phyloP scores from a whole-genome alignment of 2,797 vertebrate genomes.

The Jordanella pulchra region DNA sequence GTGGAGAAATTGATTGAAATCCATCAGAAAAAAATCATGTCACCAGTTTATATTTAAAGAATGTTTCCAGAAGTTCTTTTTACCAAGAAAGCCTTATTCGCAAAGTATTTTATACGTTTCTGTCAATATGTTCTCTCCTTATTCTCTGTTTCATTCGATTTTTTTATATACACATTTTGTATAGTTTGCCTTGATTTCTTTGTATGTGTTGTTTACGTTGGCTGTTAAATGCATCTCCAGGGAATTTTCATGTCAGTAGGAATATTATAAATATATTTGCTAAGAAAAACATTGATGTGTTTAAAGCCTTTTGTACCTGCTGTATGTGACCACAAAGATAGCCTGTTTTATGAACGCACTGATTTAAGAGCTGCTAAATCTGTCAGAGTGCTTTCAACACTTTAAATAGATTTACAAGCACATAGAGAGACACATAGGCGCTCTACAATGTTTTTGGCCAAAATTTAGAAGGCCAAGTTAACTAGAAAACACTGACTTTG shows the following conservation, averaged over 20 bases:
- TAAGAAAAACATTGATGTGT: neutral
- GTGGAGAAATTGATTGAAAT: no score
- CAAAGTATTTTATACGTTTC: no score
- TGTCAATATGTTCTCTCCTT: no score
- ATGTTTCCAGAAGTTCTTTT: no score
- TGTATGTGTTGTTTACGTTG: neutral
- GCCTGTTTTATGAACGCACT: slow-evolving; percentile 33
- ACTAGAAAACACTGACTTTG: neutral
- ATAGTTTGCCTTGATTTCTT: neutral
- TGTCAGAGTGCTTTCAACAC: slow-evolving; percentile 52
- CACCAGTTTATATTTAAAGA: no score
- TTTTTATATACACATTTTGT: neutral
- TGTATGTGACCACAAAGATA: slow-evolving; percentile 53
- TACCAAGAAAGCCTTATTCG: no score
- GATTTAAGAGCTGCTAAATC: slow-evolving; percentile 30
- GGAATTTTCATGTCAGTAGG: neutral
- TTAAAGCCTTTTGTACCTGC: neutral
- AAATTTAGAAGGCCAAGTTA: neutral
- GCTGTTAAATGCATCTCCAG: neutral
- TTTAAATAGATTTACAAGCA: slow-evolving; percentile 37
- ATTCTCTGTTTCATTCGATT: neutral
- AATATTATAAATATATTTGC: neutral
- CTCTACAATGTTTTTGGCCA: neutral
- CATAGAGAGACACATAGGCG: slow-evolving; percentile 3
- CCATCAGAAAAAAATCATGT: no score